A percentile compares a stretch with the other conserved stretches of the same genome.
Conservation (phyloP, 2,888 invertebrate genomes). For the Cloeon dipterum region DNA sequence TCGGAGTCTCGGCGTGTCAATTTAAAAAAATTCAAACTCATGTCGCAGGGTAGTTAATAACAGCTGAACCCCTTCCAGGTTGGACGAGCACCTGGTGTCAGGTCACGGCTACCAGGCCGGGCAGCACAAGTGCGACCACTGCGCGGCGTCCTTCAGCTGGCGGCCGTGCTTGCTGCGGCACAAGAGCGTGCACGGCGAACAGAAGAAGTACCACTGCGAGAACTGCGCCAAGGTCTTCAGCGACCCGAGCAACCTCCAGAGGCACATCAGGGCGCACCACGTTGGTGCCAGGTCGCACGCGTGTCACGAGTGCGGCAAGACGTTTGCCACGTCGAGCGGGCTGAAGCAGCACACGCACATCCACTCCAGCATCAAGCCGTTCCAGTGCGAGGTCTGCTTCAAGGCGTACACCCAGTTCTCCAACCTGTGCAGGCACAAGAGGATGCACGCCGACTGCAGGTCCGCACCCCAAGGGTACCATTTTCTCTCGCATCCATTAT, state of each 20-base stretch:
- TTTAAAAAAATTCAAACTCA: no score
- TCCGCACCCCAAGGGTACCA: no score
- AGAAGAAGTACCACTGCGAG: slow-evolving; percentile 77
- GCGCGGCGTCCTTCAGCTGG: slow-evolving; percentile 62
- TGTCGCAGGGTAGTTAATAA: no score
- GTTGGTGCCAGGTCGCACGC: slow-evolving; percentile 90
- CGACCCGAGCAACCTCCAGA: slow-evolving; percentile 88
- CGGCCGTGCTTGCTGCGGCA: slow-evolving; percentile 61
- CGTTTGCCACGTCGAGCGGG: slow-evolving; percentile 92
- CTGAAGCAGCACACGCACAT: slow-evolving; percentile 98
- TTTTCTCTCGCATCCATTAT: no score
- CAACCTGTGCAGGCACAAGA: slow-evolving; percentile 96
- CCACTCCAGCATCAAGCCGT: slow-evolving; percentile 94
- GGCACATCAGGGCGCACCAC: slow-evolving; percentile 90
- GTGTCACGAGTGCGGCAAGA: slow-evolving; percentile 96
- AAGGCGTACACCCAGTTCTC: slow-evolving; percentile 99
- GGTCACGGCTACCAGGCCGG: slow-evolving; percentile 56
- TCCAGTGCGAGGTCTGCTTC: slow-evolving; percentile 88
- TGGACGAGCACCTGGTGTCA: slow-evolving; percentile 59
- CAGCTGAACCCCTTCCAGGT: slow-evolving; percentile 36
- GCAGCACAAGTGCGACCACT: slow-evolving; percentile 63
- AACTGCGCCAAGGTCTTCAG: slow-evolving; percentile 84
- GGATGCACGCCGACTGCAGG: slow-evolving; percentile 93
- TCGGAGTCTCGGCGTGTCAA: no score
- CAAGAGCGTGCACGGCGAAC: slow-evolving; percentile 27